Base-by-base conservation (phyloP, 2,797 vertebrate genomes). In the Adrianichthys oophorus region DNA sequence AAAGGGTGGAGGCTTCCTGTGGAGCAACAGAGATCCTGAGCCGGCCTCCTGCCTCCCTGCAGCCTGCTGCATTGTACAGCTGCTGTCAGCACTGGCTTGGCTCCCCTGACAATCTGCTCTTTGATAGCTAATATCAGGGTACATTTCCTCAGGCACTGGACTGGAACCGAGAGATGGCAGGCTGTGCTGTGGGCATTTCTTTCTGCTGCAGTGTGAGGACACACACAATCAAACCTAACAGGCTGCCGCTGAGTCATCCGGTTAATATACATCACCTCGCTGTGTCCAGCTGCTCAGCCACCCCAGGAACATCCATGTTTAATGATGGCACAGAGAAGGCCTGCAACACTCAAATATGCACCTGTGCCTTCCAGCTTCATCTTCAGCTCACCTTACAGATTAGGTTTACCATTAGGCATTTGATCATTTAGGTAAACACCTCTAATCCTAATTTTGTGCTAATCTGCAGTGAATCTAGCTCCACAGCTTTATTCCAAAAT, bases 81-180 rank as follows among this genome's bases (percentile, higher is more conserved):
- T 90, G 83, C 87, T 85, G 84, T 86, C 86, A 86, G 86, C 40
- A 77, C 82, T 86, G 85, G 76, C 79, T 66, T 60, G 65, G 68
- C 83, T 86, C 89, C 87, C 88, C 81, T 88, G 90, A 90, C 90
- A 91, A 89, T 91, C 90, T 91, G 90, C 90, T 90, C 90, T 91
- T 91, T 91, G 91, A 91, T 92, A 90, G 91, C 91, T 92, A 90
- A 92, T 92, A 92, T 91, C 91, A 92, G 91, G 91, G 68, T 92
- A 92, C 90, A 92, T 91, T 93, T 93, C 91, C 91, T 92, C 84
- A 60, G 62, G 89, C 90, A 60, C 79, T 91, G 89, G 83, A 87
- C 83, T 85, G 90, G 90, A 92, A 91, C 90, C 79, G 87, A 86
- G 87, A 88, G 86, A 90, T 85, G 85, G 79, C 62, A 45, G 77